Evolutionary conservation across 2,888 invertebrate species (phyloP), one percentile per base, ranked within the genome.

Genomic region (Lasius platythorax): DNA sequence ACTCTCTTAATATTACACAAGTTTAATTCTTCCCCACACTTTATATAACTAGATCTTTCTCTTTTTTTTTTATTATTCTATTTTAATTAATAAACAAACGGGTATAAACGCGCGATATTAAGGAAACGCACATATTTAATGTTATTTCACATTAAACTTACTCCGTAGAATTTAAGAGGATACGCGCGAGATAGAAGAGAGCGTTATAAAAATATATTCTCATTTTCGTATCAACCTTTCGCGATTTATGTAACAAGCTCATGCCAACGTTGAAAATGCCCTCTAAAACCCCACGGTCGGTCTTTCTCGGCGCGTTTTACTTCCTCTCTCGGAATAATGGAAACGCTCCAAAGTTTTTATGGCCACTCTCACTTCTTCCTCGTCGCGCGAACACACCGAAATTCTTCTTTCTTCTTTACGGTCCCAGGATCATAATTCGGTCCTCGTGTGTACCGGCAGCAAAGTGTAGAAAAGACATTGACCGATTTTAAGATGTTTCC

Each of bases 341-440:
- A 89, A 87, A 86, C 85, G 87, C 85, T 88, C 83, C 87, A 84
- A 88, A 85, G 85, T 88, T 88, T 89, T 89, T 70, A 84, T 37
- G 58, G 46, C 33, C 30, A 46, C 33, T n/a, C 23, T 82, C 58
- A 46, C 28, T 56, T 73, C 64, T 74, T 83, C 37, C 63, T 76
- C 58, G 73, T 78, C 58, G 37, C 61, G 28, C 56, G 33, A 58
- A 74, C 43, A 33, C 70, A 83, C 84, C 68, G 61, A 82, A 78
- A 83, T 89, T 83, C 66, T 82, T 86, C 78, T 76, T 40, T 61
- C 58, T 79, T 70, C 73, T 78, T 82, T 46, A 74, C 53, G 67
- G 37, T 64, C 56, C 74, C 76, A 64, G 63, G 79, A 73, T 37
- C 68, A 85, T 84, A 82, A 86, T 83, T 83, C 85, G 63, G 72